A percentile compares a stretch with the other conserved stretches of the same genome.
phyloP scores from a whole-genome alignment of 2,888 invertebrate species.

The Drosophila acutilabella region DNA sequence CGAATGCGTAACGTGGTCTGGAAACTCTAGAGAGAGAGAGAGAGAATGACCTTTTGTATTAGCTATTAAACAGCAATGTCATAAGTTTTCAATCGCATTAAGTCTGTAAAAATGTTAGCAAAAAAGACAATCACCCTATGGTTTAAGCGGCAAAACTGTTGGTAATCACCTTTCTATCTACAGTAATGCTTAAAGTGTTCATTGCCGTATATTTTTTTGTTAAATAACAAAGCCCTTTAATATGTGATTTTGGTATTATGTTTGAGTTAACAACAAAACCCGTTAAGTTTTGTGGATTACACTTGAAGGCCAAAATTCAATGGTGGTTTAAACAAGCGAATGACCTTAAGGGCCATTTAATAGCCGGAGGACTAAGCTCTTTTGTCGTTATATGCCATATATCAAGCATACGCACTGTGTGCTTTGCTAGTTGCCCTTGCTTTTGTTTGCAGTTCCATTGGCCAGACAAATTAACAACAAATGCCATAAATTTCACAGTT shows the following conservation, averaged over 20 bases:
- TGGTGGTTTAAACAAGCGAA: slow-evolving; percentile 57
- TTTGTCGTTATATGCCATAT: slow-evolving; percentile 55
- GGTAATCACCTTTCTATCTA: not conserved
- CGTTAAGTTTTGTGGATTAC: slow-evolving; percentile 58
- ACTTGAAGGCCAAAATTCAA: slow-evolving; percentile 60
- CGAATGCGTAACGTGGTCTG: slow-evolving; percentile 23
- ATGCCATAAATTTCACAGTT: slow-evolving; percentile 69
- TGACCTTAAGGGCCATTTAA: slow-evolving; percentile 18
- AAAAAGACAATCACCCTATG: not conserved
- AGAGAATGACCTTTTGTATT: slow-evolving; percentile 44
- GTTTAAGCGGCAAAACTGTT: not conserved
- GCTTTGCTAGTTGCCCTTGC: slow-evolving; percentile 49
- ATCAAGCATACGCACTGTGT: slow-evolving; percentile 73
- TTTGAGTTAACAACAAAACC: slow-evolving; percentile 35
- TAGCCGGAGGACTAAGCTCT: slow-evolving; percentile 34
- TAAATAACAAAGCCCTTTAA: not conserved
- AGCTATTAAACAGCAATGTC: slow-evolving; percentile 24
- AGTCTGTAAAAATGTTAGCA: not conserved
- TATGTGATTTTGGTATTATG: not conserved
- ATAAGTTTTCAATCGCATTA: slow-evolving; percentile 18
- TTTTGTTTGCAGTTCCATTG: slow-evolving; percentile 50
- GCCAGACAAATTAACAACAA: slow-evolving; percentile 76
- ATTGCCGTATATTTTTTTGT: no score
- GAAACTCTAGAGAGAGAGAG: slow-evolving; percentile 13
- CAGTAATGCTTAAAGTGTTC: not conserved